Evolutionary conservation across 2,888 invertebrate species (phyloP).

Genomic region (Sinhomidia bicolor): DNA sequence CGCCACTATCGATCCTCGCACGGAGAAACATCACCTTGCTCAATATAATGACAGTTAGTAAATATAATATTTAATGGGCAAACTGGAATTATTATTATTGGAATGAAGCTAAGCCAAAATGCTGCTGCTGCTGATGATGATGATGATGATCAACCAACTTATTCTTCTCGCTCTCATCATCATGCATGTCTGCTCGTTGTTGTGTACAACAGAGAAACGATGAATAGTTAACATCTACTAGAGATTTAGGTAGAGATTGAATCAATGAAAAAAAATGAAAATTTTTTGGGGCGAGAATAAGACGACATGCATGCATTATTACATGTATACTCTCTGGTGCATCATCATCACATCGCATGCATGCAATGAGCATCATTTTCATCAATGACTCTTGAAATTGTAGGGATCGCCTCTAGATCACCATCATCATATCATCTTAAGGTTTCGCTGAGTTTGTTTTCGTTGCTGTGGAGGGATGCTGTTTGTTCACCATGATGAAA

Average conservation of each 20-base stretch:
- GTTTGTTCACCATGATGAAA: not conserved
- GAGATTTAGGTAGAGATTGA: not conserved
- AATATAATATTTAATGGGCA: no score
- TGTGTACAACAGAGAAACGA: no score
- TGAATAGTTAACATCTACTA: no score
- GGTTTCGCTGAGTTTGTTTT: not conserved
- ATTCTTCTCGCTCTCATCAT: not conserved
- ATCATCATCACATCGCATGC: not conserved
- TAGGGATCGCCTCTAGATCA: constrained; percentile 21
- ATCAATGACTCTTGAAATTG: constrained; percentile 43
- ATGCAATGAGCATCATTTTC: constrained; percentile 31
- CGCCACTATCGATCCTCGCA: constrained; percentile 16
- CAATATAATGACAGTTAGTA: constrained; percentile 9
- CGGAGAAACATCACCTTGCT: constrained; percentile 28
- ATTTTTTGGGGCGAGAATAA: constrained; percentile 36
- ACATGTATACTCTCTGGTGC: not conserved
- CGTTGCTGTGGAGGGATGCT: no score
- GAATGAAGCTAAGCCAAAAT: no score
- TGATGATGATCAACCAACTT: not conserved
- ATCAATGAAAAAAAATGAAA: not conserved
- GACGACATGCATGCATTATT: not conserved
- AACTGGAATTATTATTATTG: constrained; percentile 50
- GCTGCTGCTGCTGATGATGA: not conserved
- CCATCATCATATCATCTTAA: not conserved
- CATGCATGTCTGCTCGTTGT: no score